Conservation (phyloP, 2,797 vertebrate genomes). For the Crenichthys baileyi region DNA sequence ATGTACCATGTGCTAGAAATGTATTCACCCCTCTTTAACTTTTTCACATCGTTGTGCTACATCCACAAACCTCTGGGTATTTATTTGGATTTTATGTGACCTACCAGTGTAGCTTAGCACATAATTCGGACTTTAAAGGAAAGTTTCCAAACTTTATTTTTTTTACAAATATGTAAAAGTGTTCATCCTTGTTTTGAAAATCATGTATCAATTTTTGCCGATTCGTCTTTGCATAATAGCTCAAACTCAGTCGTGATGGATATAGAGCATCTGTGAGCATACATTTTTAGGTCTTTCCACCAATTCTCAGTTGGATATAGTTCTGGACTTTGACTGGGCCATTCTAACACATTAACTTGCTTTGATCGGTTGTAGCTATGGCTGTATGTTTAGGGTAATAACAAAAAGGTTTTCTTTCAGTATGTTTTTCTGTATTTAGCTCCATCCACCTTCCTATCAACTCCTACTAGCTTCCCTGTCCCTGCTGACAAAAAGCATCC, state of each 20-base stretch:
- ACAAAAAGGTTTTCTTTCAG: too few relatives aligned
- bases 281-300: not conserved
- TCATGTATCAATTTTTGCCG: not conserved
- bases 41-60: too few relatives aligned
- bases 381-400: not conserved
- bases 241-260: not conserved
- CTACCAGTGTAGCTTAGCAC: too few relatives aligned
- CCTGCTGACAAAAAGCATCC: not conserved
- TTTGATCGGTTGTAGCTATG: not conserved
- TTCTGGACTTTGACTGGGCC: slow-evolving; percentile 1
- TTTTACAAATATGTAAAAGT: not conserved
- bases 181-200: not conserved
- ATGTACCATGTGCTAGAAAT: too few relatives aligned
- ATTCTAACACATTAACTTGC: not conserved
- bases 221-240: not conserved
- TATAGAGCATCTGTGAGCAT: not conserved
- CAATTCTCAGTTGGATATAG: not conserved
- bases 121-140: too few relatives aligned
- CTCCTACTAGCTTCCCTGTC: not conserved
- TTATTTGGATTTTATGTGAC: too few relatives aligned
- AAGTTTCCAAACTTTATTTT: too few relatives aligned
- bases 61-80: too few relatives aligned
- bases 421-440: too few relatives aligned
- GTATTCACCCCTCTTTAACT: too few relatives aligned
- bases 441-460: not conserved